Evolutionary conservation across 1,140 invertebrate species (phyloP), one percentile per base, ranked within the genome.

Genomic region (Araneus ventricosus): DNA sequence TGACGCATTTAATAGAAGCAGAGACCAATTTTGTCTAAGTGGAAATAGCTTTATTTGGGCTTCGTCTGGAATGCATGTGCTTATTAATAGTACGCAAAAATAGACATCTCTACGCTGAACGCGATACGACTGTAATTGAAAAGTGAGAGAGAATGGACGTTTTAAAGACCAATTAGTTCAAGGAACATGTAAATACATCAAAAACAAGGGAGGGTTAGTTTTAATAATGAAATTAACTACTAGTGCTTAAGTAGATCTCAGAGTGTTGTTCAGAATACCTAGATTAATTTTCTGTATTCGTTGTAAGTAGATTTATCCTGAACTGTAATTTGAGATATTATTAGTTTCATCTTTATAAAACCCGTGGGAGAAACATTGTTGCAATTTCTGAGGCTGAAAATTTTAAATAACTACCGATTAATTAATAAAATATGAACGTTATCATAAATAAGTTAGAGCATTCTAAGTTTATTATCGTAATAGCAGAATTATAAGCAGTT

Each of bases 1-100:
- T 84, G 82, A 57, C 45, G 82, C 82, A 84, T 84, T 84, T 84
- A 84, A 84, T 52, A 84, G 82, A 57, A 34, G 70, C 30, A 34
- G 82, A 24, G 30, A 52, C 82, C 82, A 84, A 52, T 84, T 84
- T 84, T 45, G 82, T 84, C 39, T 41, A 34, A 30, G 82, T 84
- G 34, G 82, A 84, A 84, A 84, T 57, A 84, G 45, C 82, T 84
- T 84, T 84, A 84, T 45, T 84, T 30, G 82, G 27, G 24, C 39
- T 52, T 24, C 17, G 8, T 45, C 17, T 24, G 30, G 41, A 84
- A 84, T 30, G 30, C 10, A 7, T 20, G n/a, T 52, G 41, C 24
- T 45, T 84, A 84, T 84, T 87, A 87, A 61, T 61, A 87, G 34
- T 61, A 87, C 57, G 59, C 24, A 87, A 63, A 61, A 87, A n/a